phyloP scores from a whole-genome alignment of 1,140 invertebrate genomes.

The Drosophila teissieri region DNA sequence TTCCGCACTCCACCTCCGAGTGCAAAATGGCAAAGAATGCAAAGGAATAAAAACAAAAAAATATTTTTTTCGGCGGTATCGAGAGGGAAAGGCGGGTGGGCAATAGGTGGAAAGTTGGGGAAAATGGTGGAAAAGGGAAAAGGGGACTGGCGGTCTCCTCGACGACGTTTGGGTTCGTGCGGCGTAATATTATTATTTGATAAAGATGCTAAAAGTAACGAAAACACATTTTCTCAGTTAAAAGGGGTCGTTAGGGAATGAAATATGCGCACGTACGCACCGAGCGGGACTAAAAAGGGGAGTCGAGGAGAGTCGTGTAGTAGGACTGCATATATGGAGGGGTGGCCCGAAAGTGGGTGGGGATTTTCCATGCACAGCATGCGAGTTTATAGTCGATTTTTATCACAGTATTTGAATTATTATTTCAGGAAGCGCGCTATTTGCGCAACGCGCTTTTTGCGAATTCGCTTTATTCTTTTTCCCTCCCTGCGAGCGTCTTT shows the following conservation, averaged over 20 bases:
- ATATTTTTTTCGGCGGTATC: constrained; percentile 37
- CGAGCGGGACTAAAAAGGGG: constrained; percentile 27
- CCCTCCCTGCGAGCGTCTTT: constrained; percentile 45
- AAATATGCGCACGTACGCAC: constrained; percentile 84
- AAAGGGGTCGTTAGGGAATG: constrained; percentile 84
- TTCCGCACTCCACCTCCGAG: constrained; percentile 27
- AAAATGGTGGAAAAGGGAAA: constrained; percentile 35
- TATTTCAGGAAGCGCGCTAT: constrained; percentile 84
- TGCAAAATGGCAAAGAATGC: constrained; percentile 40
- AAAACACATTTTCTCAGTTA: constrained; percentile 84
- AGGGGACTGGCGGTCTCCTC: constrained; percentile 43
- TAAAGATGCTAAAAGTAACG: constrained; percentile 84
- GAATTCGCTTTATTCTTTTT: constrained; percentile 65
- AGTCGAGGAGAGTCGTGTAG: background rate
- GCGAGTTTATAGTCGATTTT: constrained; percentile 79
- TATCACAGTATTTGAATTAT: constrained; percentile 84
- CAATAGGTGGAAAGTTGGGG: constrained; percentile 39
- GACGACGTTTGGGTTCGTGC: constrained; percentile 79
- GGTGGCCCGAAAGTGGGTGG: constrained; percentile 20
- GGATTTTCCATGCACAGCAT: constrained; percentile 63
- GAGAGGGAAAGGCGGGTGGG: constrained; percentile 12
- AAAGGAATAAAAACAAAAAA: constrained; percentile 39
- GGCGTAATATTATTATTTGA: constrained; percentile 84
- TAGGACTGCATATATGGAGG: constrained; percentile 51
- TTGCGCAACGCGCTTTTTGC: constrained; percentile 83